Base-by-base conservation (phyloP, 2,797 vertebrate species). In the Bovichtus diacanthus region DNA sequence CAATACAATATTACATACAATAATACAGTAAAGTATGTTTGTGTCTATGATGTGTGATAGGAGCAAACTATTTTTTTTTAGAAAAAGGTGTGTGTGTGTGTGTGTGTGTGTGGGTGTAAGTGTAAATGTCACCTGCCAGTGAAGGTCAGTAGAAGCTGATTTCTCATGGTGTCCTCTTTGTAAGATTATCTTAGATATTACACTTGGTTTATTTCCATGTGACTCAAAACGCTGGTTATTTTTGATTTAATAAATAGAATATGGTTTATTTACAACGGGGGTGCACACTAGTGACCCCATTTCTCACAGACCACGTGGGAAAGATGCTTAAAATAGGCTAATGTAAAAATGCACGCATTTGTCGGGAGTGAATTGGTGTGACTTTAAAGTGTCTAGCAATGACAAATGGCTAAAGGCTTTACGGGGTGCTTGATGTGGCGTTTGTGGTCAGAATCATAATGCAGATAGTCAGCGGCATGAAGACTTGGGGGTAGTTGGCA, bases 281-380 rank as follows among this genome's bases (percentile, higher is more conserved):
- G 56, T 46, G 29, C 43, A 53, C 74, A 62, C 66, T 9, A 29
- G 12, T 89, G 79, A 90, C 87, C 86, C n/a, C 2, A 21, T 88
- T 91, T 78, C 67, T 53, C 70, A 61, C 59, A 41, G 25, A 73
- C 80, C 91, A 92, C 83, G 83, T 93, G 92, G 82, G 72, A 16
- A 21, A 67, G 59, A 47, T 16, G 66, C 23, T 59, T 54, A 5
- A 11, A 36, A 59, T 53, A 73, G 31, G 31, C 31, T 34, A 16
- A 66, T 73, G 34, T 53, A 76, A 59, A 69, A 58, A 36, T 70
- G 23, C n/a, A 0, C 0, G 3, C 46, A 0, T 19, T 5, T 39
- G 10, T 16, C 3, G 2, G 6, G 0, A 8, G 4, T 16, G 4
- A 9, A 7, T 10, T 13, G n/a, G 7, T 59, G 34, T 54, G 13